Base-by-base conservation (phyloP, 2,113 vertebrate species). In the Steatornis caripensis region DNA sequence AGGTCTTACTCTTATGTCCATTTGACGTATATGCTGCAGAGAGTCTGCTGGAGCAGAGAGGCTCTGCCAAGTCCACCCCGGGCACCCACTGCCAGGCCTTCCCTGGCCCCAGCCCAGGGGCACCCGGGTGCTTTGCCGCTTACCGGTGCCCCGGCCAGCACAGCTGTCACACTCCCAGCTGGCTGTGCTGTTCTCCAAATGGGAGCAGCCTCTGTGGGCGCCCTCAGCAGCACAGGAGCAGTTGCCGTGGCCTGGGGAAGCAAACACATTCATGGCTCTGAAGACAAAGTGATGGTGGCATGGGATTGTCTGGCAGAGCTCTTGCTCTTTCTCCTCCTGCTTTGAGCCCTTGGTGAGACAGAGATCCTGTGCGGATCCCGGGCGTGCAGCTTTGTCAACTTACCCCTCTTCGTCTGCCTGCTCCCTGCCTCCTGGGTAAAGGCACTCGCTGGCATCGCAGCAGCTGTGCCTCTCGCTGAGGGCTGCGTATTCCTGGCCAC, bases 401-500 rank as follows among this genome's bases (percentile, higher is more conserved):
- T 16, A 87, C 41, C 61, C 62, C 7, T 37, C 48, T 36, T 5
- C 17, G 10, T 81, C 53, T 19, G 11, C 21, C 19, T 19, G 32
- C 46, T 36, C 15, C 46, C 68, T 37, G 37, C 76, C 83, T 61
- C 27, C 34, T 6, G 30, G 68, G 2, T 41, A 84, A 5, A 75
- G 61, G 46, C 68, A 68, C 17, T 10, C 10, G 0, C 9, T 19
- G 9, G 9, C 27, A 41, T 77, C 9, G 1, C 55, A 80, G 23
- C 5, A 7, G 13, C 49, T 26, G 30, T 57, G 57, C 43, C 43
- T 49, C 46, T 55, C 9, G 1, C 2, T 3, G 3, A 5, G 2
- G 1, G 2, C 19, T 6, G 4, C 6, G 1, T 20, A 13, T 1
- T 4, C 26, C 1, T 3, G 2, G 2, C 1, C 2, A 3, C 26